Evolutionary conservation across 1,140 invertebrate species (phyloP), one percentile per base, ranked within the genome.

Genomic region (Meloidogyne hapla): DNA sequence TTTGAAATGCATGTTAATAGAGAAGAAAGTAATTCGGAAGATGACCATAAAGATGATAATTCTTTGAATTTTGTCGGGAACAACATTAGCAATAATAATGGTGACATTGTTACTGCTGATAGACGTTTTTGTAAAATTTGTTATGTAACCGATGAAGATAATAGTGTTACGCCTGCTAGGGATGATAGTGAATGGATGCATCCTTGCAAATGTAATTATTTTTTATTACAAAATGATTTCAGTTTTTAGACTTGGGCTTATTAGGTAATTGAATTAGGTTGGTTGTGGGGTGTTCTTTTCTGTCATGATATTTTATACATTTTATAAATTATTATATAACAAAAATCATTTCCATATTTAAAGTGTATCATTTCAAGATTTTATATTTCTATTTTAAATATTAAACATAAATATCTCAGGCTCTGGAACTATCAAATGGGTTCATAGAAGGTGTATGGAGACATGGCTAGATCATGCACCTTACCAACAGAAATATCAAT

Each of bases 341-440:
- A n/a, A n/a, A n/a, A n/a, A n/a, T n/a, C n/a, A n/a, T n/a, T n/a
- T n/a, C n/a, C n/a, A n/a, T n/a, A n/a, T n/a, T n/a, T n/a, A n/a
- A n/a, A n/a, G n/a, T n/a, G n/a, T n/a, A n/a, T n/a, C n/a, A n/a
- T n/a, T n/a, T n/a, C n/a, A n/a, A n/a, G n/a, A n/a, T n/a, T n/a
- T n/a, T n/a, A n/a, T n/a, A n/a, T n/a, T n/a, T n/a, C n/a, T n/a
- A n/a, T n/a, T n/a, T n/a, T n/a, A n/a, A n/a, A n/a, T n/a, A n/a
- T n/a, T n/a, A n/a, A n/a, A n/a, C 33, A 4, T 33, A 6, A 21
- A 10, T 68, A 56, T 61, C 64, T 73, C 5, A 73, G 71, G 71
- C 12, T 73, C 71, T 73, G 71, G 71, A 18, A 73, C 71, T 12
- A 73, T 73, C 0, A 73, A 73, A 63, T 73, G 71, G 71, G 71